A percentile compares a stretch with the other conserved stretches of the same genome.
phyloP scores from a whole-genome alignment of 2,113 vertebrate genomes.

The Tiliqua scincoides region DNA sequence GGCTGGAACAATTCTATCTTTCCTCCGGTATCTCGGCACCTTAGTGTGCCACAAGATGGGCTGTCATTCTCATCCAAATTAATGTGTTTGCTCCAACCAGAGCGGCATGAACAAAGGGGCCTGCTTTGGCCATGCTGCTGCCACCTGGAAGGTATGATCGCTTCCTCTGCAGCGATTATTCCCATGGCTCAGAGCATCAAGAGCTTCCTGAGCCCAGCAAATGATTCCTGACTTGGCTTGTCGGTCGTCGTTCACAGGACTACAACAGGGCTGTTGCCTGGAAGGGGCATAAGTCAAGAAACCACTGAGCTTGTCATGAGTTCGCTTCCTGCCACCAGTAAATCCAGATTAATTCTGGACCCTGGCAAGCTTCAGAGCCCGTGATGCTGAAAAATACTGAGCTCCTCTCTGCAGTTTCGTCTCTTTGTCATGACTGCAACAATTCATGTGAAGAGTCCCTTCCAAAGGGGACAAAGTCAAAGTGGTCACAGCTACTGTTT shows the following conservation, averaged over 20 bases:
- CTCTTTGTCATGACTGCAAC: not conserved
- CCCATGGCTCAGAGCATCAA: not conserved
- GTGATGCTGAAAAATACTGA: not conserved
- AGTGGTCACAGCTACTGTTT: not conserved
- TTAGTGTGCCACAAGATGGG: not conserved
- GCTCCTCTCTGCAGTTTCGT: not conserved
- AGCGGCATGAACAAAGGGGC: not conserved
- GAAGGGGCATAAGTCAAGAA: not conserved
- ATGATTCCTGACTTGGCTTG: not conserved
- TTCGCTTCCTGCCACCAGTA: not conserved
- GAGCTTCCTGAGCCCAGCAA: not conserved
- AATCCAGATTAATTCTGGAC: not conserved
- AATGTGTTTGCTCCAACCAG: not conserved
- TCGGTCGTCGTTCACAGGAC: not conserved
- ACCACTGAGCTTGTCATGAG: not conserved
- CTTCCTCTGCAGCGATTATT: slow-evolving; percentile 17
- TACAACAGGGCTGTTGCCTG: fast-evolving
- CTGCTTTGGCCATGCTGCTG: fast-evolving
- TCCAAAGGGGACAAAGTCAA: too few species aligned
- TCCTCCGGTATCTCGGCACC: not conserved
- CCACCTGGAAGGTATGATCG: slow-evolving; percentile 33
- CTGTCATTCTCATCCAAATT: not conserved
- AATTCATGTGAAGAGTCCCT: not conserved
- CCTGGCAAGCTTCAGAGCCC: not conserved
- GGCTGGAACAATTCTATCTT: slow-evolving; percentile 30